Conservation (phyloP, 2,113 vertebrate genomes). For the Podarcis raffonei region DNA sequence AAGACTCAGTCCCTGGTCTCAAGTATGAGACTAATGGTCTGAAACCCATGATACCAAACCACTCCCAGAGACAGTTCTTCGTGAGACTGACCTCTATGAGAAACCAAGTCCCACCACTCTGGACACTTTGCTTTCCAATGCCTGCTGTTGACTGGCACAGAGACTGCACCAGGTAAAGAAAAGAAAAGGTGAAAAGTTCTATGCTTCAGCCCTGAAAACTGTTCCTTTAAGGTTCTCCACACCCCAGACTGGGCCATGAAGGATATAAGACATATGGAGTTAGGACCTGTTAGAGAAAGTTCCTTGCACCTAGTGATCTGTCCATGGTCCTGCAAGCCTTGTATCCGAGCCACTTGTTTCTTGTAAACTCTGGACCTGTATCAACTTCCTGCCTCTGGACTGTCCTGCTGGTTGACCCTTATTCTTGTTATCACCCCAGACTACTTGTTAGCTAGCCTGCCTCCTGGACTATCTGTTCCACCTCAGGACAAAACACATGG, state of each 20-base stretch:
- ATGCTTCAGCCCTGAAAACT: background rate
- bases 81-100: background rate
- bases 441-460: background rate
- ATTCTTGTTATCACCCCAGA: background rate
- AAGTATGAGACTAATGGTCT: background rate
- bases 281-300: background rate
- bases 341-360: background rate
- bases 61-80: background rate
- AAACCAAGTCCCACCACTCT: background rate
- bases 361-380: background rate
- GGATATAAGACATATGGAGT: background rate
- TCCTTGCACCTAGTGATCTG: constrained; percentile 1
- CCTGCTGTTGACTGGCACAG: background rate
- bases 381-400: background rate
- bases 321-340: constrained; percentile 21
- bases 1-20: background rate
- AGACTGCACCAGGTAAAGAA: background rate
- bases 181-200: background rate
- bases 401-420: background rate
- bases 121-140: background rate
- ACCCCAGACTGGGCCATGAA: background rate
- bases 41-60: background rate
- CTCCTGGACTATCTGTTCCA: background rate
- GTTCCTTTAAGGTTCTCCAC: background rate
- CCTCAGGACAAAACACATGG: background rate